Conservation (phyloP, 2,888 invertebrate species). For the Neoitamus cyanurus region DNA sequence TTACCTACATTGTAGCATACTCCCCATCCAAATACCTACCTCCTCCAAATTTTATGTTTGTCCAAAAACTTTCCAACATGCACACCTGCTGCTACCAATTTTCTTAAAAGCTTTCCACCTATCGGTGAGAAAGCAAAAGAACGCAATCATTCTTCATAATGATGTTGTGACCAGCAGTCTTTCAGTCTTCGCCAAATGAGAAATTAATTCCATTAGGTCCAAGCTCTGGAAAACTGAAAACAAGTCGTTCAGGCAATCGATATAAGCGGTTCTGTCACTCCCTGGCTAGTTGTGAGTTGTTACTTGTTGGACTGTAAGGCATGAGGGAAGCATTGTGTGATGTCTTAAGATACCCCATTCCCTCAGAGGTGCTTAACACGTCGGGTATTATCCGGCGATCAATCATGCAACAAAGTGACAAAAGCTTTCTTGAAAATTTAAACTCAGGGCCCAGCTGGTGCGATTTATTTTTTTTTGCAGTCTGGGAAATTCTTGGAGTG, state of each 20-base stretch:
- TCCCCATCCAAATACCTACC: neutral
- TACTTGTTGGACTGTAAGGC: neutral
- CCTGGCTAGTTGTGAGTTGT: neutral
- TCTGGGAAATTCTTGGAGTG: neutral
- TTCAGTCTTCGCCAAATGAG: neutral
- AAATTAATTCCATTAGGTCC: neutral
- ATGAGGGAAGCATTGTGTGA: neutral
- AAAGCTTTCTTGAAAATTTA: neutral
- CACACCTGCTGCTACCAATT: neutral
- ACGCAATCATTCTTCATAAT: neutral
- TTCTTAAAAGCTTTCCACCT: neutral
- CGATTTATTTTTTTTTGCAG: neutral
- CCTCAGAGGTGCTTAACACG: neutral
- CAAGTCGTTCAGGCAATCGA: neutral
- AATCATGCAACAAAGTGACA: neutral
- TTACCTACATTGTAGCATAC: neutral
- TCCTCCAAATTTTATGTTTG: neutral
- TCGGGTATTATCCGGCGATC: neutral
- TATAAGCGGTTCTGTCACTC: neutral
- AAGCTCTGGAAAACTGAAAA: neutral
- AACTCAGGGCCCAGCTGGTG: neutral
- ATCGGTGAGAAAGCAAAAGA: neutral
- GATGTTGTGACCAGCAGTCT: neutral
- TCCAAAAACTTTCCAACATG: neutral
- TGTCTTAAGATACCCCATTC: neutral